Base-by-base conservation (phyloP, 37 sponge, comb jelly and placozoan species). In the Tethya wilhelma region DNA sequence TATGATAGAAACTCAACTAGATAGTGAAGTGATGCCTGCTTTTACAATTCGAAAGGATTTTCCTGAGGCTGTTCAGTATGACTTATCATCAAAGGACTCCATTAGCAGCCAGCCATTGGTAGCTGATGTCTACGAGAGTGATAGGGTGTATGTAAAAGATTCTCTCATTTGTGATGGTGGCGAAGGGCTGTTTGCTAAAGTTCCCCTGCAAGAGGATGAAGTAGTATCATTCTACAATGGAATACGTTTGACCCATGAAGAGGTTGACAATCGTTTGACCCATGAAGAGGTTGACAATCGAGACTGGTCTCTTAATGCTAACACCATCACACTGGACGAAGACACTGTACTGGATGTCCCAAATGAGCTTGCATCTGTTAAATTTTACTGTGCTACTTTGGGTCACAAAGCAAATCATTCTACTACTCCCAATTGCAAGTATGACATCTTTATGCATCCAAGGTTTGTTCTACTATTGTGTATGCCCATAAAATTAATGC, bases 341-440 rank as follows among this genome's bases (percentile, higher is more conserved):
- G 43, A 67, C 0, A 55, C 56, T 11, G 92, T 91, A 34, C 65
- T 91, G 29, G 92, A 91, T 36, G 84, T 91, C 1, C 92, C 92
- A 11, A 26, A 19, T 32, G 64, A 57, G 25, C 77, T 12, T 33
- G 56, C 83, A 8, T 29, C 33, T 4, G 9, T 69, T 5, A 55
- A 30, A 22, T 25, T 28, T 9, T 91, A 91, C 71, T 76, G 74
- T 71, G 92, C 92, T 11, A 78, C 69, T 38, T 69, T 91, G 1
- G 92, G 87, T 6, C 92, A 91, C 88, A 91, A 91, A 56, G 92
- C 92, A 22, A 91, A 91, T 44, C 92, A 91, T 46, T 91, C 92
- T 0, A 28, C 17, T 28, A 20, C 20, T 1, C 88, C 92, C 4
- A 91, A 91, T 59, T 87, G 87, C 57, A 53, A 82, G 43, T 91